phyloP scores from a whole-genome alignment of 2,113 vertebrate genomes.

The Gymnorhina tibicen region DNA sequence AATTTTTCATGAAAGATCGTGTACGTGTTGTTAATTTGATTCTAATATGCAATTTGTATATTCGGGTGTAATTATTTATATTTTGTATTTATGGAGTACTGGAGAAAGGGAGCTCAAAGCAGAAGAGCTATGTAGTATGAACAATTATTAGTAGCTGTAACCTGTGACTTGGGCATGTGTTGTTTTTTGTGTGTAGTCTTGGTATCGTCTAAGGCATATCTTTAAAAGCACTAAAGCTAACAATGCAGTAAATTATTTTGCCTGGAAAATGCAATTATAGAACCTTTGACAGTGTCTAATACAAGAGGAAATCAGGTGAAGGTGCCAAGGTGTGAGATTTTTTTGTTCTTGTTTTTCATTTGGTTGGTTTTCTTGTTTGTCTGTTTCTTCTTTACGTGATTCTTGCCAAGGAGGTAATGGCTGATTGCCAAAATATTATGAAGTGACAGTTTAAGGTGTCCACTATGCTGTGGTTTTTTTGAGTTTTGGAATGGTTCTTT shows the following conservation, averaged over 20 bases:
- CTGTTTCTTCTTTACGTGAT: neutral
- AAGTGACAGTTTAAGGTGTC: neutral
- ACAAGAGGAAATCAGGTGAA: neutral
- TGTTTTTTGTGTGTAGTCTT: neutral
- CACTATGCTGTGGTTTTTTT: neutral
- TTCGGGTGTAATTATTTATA: neutral
- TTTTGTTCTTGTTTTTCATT: neutral
- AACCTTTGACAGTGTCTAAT: neutral
- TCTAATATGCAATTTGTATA: neutral
- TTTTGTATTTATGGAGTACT: neutral
- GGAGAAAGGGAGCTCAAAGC: neutral
- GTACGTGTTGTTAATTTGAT: neutral
- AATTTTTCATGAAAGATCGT: neutral
- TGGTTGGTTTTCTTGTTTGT: neutral
- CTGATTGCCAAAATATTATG: neutral
- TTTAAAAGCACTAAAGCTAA: neutral
- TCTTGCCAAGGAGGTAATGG: neutral
- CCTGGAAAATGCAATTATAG: accelerated
- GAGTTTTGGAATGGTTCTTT: neutral
- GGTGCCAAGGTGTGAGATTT: neutral
- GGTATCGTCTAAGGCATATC: neutral
- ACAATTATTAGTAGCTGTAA: neutral
- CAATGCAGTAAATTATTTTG: neutral
- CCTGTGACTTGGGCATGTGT: accelerated
- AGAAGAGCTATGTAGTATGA: neutral